Evolutionary conservation across 2,797 vertebrate species (phyloP).

Genomic region (Pipistrellus kuhlii): DNA sequence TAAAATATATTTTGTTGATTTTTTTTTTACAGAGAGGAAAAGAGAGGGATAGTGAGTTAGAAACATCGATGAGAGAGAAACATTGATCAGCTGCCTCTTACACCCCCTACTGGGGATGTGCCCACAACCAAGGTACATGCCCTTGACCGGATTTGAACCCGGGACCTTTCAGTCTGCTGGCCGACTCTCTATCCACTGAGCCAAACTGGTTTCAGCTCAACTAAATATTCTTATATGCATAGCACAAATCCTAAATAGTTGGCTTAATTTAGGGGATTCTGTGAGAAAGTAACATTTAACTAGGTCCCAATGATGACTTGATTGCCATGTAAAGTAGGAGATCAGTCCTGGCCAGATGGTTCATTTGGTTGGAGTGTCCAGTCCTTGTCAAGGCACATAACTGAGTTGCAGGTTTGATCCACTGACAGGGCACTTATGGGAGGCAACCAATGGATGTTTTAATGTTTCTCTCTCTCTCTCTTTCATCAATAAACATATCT

Average conservation of each 20-base stretch:
- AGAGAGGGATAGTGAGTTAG: no score
- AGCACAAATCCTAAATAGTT: conserved; percentile 35
- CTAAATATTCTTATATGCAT: background rate
- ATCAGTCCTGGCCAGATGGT: background rate
- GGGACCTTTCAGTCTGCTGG: no score
- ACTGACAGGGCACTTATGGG: background rate
- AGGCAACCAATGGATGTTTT: background rate
- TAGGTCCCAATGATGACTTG: conserved; percentile 1
- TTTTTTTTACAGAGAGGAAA: no score
- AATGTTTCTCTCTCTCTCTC: background rate
- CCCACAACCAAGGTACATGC: no score
- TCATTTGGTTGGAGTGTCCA: background rate
- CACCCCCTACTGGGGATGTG: no score
- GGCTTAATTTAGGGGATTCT: background rate
- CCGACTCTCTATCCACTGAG: no score
- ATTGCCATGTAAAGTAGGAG: background rate
- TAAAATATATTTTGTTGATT: no score
- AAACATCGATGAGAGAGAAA: no score
- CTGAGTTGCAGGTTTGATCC: background rate
- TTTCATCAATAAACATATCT: background rate
- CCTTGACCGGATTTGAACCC: no score
- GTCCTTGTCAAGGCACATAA: background rate
- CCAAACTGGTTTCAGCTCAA: background rate
- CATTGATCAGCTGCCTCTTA: no score
- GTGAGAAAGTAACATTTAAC: conserved; percentile 11